phyloP scores from a whole-genome alignment of 2,113 vertebrate species.

The Colius striatus region DNA sequence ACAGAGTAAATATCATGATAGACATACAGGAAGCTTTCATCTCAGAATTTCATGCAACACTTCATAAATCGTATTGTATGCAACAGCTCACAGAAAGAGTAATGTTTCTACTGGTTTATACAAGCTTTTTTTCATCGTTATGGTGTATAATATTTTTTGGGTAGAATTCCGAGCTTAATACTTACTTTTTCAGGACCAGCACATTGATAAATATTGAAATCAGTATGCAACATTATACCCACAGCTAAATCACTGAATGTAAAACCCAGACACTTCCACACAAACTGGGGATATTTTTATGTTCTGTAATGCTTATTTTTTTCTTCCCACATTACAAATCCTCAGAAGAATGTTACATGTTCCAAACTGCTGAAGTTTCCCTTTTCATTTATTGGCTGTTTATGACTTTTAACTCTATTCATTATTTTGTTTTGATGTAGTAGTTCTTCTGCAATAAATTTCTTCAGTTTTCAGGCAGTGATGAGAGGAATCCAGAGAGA shows the following conservation, averaged over 20 bases:
- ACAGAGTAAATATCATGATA: neutral
- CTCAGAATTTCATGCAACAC: neutral
- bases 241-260: neutral
- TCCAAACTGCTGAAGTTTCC: slow-evolving; percentile 7
- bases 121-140: neutral
- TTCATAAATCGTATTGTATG: neutral
- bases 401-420: neutral
- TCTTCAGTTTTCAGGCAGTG: neutral
- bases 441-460: neutral
- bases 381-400: slow-evolving; percentile 24
- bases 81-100: neutral
- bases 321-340: slow-evolving; percentile 6
- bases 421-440: slow-evolving; percentile 1
- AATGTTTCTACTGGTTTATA: neutral
- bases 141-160: neutral
- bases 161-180: neutral
- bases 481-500: neutral
- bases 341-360: slow-evolving; percentile 34
- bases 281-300: slow-evolving; percentile 22
- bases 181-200: neutral
- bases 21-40: neutral
- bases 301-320: neutral
- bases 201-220: neutral
- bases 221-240: neutral
- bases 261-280: slow-evolving; percentile 22